Percentiles rank a stretch among this genome's conserved stretches.
Evolutionary conservation across 2,888 invertebrate species (phyloP).

Genomic region (Athripsodes cinereus): DNA sequence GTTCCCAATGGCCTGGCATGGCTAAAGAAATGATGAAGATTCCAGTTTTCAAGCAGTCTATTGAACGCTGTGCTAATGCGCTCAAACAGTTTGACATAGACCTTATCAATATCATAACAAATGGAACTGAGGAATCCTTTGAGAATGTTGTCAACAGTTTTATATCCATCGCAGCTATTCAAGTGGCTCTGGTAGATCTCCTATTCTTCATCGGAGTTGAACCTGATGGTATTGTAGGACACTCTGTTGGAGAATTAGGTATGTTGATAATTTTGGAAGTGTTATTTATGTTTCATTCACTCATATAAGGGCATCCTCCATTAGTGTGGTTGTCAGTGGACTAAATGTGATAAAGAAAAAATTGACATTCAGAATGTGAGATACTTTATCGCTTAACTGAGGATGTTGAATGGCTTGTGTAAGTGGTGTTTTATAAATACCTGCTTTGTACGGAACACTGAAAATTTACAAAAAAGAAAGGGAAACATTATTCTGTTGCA

Average conservation of each 20-base stretch:
- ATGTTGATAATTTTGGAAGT: no score
- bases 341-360: no score
- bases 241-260: conserved; percentile 88
- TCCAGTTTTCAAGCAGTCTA: conserved; percentile 72
- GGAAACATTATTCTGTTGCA: no score
- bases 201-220: conserved; percentile 67
- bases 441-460: no score
- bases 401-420: no score
- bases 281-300: no score
- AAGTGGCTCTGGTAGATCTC: conserved; percentile 92
- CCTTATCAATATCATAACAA: conserved; percentile 72
- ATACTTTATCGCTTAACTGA: no score
- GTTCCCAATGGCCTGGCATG: conserved; percentile 97
- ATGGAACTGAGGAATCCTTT: conserved; percentile 69
- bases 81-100: conserved; percentile 76
- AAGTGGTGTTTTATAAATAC: no score
- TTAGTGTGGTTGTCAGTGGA: no score
- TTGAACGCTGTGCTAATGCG: conserved; percentile 69
- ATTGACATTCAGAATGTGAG: no score
- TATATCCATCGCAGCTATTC: conserved; percentile 90
- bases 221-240: conserved; percentile 94
- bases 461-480: no score
- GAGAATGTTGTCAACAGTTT: conserved; percentile 87
- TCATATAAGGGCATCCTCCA: no score
- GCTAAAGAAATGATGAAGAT: conserved; percentile 78